Percentiles rank a stretch among this genome's conserved stretches.
phyloP scores from a whole-genome alignment of 2,797 vertebrate species.

The Petrocephalus schoutedeni region DNA sequence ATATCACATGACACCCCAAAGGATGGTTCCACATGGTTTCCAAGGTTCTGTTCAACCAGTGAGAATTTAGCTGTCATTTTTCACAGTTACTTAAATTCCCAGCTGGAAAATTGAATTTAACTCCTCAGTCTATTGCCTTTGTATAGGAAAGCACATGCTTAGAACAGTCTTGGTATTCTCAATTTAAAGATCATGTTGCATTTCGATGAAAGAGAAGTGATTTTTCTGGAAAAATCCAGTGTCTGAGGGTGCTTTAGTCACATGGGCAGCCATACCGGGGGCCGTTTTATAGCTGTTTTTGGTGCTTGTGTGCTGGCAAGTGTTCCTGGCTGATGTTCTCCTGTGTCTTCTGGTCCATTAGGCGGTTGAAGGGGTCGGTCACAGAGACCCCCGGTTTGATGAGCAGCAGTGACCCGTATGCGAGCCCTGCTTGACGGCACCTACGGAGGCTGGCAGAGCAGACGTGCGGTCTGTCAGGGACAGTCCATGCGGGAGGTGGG shows the following conservation, averaged over 20 bases:
- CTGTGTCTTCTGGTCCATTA: not conserved
- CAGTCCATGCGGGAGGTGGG: not conserved
- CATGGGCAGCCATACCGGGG: not conserved
- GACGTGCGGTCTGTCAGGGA: not conserved
- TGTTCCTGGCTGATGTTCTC: not conserved
- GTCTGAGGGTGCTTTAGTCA: not conserved
- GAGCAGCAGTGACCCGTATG: constrained; percentile 10
- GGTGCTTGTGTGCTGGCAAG: not conserved
- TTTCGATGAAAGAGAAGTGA: not conserved
- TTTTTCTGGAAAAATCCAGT: not conserved
- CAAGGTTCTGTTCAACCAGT: not conserved
- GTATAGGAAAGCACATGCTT: not conserved
- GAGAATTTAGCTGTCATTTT: not conserved
- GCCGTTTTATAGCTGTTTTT: not conserved
- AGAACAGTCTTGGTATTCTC: not conserved
- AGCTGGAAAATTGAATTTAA: not conserved
- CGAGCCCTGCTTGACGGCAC: not conserved
- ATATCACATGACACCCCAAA: not conserved
- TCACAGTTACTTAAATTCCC: not conserved
- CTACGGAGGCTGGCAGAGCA: not conserved
- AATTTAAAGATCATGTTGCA: not conserved
- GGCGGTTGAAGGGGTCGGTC: not conserved
- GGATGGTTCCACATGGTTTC: not conserved
- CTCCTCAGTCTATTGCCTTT: not conserved
- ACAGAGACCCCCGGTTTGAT: not conserved